Conservation (phyloP, 2,113 vertebrate genomes). For the Oryzias melastigma region DNA sequence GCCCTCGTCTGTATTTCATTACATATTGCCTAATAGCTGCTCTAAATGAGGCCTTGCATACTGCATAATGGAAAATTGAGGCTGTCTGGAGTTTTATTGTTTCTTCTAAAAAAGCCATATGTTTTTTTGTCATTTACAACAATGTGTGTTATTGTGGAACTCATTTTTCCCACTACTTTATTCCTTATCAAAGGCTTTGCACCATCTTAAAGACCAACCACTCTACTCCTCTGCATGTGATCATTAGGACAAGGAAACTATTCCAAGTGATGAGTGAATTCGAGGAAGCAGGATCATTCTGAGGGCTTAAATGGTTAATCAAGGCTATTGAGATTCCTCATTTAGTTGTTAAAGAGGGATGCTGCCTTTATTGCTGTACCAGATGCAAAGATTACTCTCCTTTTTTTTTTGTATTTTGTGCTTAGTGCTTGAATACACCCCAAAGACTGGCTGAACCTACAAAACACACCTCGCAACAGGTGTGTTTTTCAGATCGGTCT, state of each 20-base stretch:
- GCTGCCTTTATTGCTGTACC: conserved; percentile 23
- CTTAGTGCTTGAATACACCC: conserved; percentile 19
- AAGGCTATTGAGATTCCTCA: conserved; percentile 39
- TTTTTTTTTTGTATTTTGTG: conserved; percentile 1
- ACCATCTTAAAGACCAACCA: neutral
- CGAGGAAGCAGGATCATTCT: conserved; percentile 34
- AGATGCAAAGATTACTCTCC: conserved; percentile 11
- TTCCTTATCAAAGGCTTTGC: neutral
- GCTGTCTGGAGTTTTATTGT: neutral
- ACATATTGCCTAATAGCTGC: neutral
- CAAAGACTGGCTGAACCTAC: neutral
- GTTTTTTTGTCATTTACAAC: neutral
- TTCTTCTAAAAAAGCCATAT: no score
- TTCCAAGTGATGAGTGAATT: conserved; percentile 36
- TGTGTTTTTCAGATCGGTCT: conserved; percentile 16
- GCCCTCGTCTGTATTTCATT: neutral
- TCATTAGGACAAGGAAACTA: conserved; percentile 33
- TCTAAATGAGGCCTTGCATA: neutral
- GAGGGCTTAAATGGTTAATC: conserved; percentile 55
- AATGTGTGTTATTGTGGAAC: neutral
- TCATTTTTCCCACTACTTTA: neutral
- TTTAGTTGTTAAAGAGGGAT: conserved; percentile 26
- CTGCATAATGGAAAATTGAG: neutral
- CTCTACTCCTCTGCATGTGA: conserved; percentile 12
- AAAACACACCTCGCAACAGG: conserved; percentile 25